Evolutionary conservation across 2,797 vertebrate genomes (phyloP), one percentile per base, ranked within the genome.

Genomic region (Adelosebastes latens): DNA sequence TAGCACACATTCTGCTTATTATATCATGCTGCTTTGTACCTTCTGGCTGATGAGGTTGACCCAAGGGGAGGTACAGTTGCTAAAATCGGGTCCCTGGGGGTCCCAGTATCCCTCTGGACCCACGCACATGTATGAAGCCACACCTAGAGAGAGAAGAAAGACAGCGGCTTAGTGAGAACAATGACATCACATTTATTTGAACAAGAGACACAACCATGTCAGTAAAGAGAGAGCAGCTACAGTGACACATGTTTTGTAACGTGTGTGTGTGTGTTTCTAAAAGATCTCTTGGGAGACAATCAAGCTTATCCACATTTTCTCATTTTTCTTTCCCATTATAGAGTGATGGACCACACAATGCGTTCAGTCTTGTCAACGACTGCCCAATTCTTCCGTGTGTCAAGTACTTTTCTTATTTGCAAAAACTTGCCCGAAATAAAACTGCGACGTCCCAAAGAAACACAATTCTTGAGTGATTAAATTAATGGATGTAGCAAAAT

Each of bases 41-140:
- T 99, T 99, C 87, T 99, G 98, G 79, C 96, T 97, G 90, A 99
- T 99, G 85, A 98, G 94, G 91, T 97, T 98, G 88, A 99, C 96
- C 99, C 99, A 99, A n/a, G 97, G 96, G 73, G 99, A 99, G 75
- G 98, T 98, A 72, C 99, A 99, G 94, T 99, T 99, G 96, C 97
- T 99, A 36, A 99, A 96, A 89, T 99, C 97, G 3, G 98, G 98
- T 74, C 99, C 99, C 92, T 97, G 97, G 10, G 96, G 95, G 82
- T 99, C 97, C 99, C 99, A 99, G 85, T 96, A 93, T 66, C 97
- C 97, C 1, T 98, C 97, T 12, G 97, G 97, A 0, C 95, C 96
- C 66, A 97, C 82, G 74, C 99, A 99, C 1, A 91, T 82, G 86
- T 97, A 99, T 3, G 96, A 96, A 25, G 97, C 97, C 77, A 96